A percentile compares a stretch with the other conserved stretches of the same genome.
phyloP scores from a whole-genome alignment of 2,888 invertebrate genomes.

The Actias luna region DNA sequence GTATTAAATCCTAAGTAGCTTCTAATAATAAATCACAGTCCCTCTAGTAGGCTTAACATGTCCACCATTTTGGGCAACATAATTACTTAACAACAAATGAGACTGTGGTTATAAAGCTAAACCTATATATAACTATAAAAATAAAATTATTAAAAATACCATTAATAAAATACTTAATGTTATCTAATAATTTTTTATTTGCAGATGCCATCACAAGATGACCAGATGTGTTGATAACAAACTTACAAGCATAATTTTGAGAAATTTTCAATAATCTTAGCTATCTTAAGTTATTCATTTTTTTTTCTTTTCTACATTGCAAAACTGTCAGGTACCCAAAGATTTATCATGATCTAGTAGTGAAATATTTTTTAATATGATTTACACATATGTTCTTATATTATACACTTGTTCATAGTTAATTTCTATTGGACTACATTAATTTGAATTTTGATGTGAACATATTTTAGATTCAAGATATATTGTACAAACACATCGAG shows the following conservation, averaged over 20 bases:
- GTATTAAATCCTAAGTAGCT: no score
- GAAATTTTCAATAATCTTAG: conserved; percentile 35
- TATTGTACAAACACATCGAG: conserved; percentile 52
- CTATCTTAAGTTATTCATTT: conserved; percentile 17
- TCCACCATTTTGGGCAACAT: no score
- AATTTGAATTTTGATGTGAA: not conserved
- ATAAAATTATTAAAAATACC: not conserved
- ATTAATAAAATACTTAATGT: not conserved
- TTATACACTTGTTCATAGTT: not conserved
- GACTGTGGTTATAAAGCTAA: no score
- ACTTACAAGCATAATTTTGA: conserved; percentile 34
- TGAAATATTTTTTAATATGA: not conserved
- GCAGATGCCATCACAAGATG: conserved; percentile 75
- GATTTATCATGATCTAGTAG: conserved; percentile 1
- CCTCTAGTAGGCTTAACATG: no score
- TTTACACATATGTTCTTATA: not conserved
- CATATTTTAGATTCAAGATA: conserved; percentile 21
- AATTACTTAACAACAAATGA: no score
- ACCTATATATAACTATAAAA: no score
- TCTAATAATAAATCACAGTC: no score
- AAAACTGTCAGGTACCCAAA: not conserved
- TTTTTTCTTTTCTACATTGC: conserved; percentile 11
- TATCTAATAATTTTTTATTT: conserved; percentile 39
- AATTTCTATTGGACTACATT: not conserved
- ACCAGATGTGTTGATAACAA: conserved; percentile 73